Evolutionary conservation across 2,797 vertebrate genomes (phyloP).

Genomic region (Anguilla anguilla): DNA sequence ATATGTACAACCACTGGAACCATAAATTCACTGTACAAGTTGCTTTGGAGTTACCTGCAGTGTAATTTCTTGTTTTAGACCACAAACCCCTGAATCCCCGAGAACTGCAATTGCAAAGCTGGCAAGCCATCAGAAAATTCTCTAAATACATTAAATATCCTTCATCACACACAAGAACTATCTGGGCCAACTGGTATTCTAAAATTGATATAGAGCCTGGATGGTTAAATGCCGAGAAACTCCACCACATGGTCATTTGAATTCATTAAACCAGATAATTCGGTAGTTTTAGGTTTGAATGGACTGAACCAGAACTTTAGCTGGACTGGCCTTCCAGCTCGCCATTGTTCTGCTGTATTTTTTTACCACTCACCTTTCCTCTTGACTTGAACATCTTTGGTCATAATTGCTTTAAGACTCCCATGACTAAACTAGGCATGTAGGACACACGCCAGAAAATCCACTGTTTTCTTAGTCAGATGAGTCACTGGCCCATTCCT

Average conservation of each 20-base stretch:
- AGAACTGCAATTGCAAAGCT: too few species aligned
- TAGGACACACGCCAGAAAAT: conserved; percentile 13
- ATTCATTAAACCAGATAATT: neutral
- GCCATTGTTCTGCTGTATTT: neutral
- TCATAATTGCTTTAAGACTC: neutral
- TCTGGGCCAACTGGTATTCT: neutral
- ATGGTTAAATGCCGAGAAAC: neutral
- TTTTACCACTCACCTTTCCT: neutral
- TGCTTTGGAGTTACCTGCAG: too few species aligned
- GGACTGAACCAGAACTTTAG: neutral
- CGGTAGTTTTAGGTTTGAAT: neutral
- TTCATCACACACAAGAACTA: too few species aligned
- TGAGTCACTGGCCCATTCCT: neutral
- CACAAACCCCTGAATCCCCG: too few species aligned
- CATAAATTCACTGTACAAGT: neutral
- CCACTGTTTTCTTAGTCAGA: neutral
- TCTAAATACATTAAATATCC: too few species aligned
- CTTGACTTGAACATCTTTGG: neutral
- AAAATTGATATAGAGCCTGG: neutral
- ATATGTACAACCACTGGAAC: too few species aligned
- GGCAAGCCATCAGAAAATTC: too few species aligned
- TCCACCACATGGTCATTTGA: neutral
- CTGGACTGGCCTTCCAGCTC: neutral
- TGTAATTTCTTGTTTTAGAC: too few species aligned
- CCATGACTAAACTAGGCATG: neutral